Evolutionary conservation across 2,113 vertebrate species (phyloP), one percentile per base, ranked within the genome.

Genomic region (Bothrops jararaca): DNA sequence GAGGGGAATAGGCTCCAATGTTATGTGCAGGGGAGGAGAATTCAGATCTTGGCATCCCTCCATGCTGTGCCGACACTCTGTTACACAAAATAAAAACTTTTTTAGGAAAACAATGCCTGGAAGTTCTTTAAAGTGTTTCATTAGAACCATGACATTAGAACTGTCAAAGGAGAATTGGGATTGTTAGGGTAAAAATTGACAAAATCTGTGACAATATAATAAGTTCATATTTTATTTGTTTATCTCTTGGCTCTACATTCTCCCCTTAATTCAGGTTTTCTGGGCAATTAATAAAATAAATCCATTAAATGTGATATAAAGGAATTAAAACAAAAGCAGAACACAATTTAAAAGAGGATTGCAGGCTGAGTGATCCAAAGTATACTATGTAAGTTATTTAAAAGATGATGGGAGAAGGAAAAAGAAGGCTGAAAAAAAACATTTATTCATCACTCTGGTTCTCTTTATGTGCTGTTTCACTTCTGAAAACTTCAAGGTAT

Each of bases 111-210:
- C 45, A 45, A 45, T 45, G 45, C 45, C 45, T 45, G 45, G 45
- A 45, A 45, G 45, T 45, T 45, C 45, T 45, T 45, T 45, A 4
- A 45, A 45, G 45, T 45, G 45, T 45, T 45, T 45, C 45, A 45
- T 45, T 42, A 42, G 42, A 42, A 42, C 42, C 42, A 42, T 42
- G 42, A 3, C 42, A 42, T 42, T 3, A 42, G 91, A 86, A 88
- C 92, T 94, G 91, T 95, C 26, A 93, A 94, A 95, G 94, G 50
- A 92, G 94, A 93, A 91, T 89, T 57, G 91, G 88, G 11, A 69
- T 95, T 93, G 95, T 93, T 91, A 87, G 93, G 52, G 48, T 93
- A 80, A 86, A 89, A 90, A 93, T 54, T 69, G 88, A 89, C 23
- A 85, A 96, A 56, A 92, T 93, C 50, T 56, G 57, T 85, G 92